A percentile compares a stretch with the other conserved stretches of the same genome.
Evolutionary conservation across 1,140 invertebrate genomes (phyloP).

Genomic region (Drosophila serrata): DNA sequence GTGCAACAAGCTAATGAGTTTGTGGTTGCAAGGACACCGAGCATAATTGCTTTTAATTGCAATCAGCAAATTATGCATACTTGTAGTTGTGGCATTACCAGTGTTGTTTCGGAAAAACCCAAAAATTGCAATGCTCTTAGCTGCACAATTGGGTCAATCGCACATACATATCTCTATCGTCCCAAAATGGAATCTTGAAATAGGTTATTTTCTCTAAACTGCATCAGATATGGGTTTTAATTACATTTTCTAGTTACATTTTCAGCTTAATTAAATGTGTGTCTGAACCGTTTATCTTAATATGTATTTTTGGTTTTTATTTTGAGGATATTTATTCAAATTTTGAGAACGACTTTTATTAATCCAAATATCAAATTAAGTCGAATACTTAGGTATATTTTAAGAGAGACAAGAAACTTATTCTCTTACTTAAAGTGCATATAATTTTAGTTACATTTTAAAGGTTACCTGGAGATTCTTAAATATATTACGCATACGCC

Average conservation of each 20-base stretch:
- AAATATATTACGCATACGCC: not conserved
- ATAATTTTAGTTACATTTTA: too few species aligned
- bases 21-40: slow-evolving; percentile 73
- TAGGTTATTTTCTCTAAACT: not conserved
- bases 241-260: not conserved
- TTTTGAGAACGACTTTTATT: not conserved
- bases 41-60: slow-evolving; percentile 84
- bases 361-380: not conserved
- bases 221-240: not conserved
- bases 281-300: not conserved
- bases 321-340: not conserved
- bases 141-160: not conserved
- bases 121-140: not conserved
- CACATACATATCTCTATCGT: not conserved
- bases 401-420: not conserved
- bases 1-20: slow-evolving; percentile 82
- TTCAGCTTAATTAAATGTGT: slow-evolving; percentile 2
- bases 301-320: not conserved
- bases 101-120: slow-evolving; percentile 4
- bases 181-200: not conserved
- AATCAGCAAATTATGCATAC: slow-evolving; percentile 80
- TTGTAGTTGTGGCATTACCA: slow-evolving; percentile 46
- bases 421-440: not conserved
- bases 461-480: too few species aligned
- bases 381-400: too few species aligned